Evolutionary conservation across 2,797 vertebrate species (phyloP), one percentile per base, ranked within the genome.

Genomic region (Gouania willdenowi): DNA sequence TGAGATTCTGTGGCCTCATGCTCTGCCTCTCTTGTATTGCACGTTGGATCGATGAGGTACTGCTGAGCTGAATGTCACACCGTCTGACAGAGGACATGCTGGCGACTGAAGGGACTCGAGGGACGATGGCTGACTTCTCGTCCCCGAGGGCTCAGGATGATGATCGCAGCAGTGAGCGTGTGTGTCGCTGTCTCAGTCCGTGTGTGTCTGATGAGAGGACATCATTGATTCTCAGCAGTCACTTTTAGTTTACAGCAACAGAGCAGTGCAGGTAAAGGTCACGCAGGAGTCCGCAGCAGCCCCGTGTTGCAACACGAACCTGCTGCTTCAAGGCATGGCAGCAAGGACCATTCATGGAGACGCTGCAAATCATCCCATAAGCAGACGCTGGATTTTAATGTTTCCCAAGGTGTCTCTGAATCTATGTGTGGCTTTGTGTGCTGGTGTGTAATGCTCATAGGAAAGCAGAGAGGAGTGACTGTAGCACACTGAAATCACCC

Each of bases 1-100:
- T 51, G 46, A 36, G 43, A 33, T 35, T 24, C 43, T 7, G 26
- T 7, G 3, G 25, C 26, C 8, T 21, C 41, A 2, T 7, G 12
- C 9, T 36, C 18, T 35, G 26, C 9, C 16, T 35, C 39, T 42
- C 38, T 31, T 5, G 15, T 18, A 42, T 42, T 51, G 47, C 35
- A 26, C 62, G 50, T 53, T n/a, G 58, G 59, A 81, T 83, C 68
- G 60, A 81, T 83, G 54, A 52, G 33, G 68, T 55, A 29, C 49
- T 21, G 52, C 72, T 41, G 60, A 51, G 67, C 37, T 79, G 77
- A 75, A 82, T 79, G 81, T 80, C 77, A 75, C 53, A 18, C 43
- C 57, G 62, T 63, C 71, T 62, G 61, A 73, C 63, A 68, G 66
- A 74, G 74, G 78, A 67, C 70, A 65, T 49, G 12, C 14, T 15